Evolutionary conservation across 2,797 vertebrate genomes (phyloP), one percentile per base, ranked within the genome.

Genomic region (Dipus sagitta): DNA sequence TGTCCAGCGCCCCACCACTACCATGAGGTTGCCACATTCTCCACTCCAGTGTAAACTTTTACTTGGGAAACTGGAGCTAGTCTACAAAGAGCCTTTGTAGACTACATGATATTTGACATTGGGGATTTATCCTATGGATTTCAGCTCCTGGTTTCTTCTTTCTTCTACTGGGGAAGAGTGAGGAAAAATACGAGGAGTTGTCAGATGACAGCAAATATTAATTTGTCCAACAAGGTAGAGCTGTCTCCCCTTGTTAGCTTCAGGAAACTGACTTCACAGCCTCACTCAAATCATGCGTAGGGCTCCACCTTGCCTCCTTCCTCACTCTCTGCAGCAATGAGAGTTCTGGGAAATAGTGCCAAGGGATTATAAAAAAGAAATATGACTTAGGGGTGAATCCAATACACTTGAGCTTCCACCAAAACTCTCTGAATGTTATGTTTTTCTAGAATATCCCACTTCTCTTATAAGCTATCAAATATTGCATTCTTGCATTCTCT

Each of bases 281-380:
- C 80, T 83, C 4, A 10, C 20, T 30, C 24, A 1, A 47, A 93
- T 0, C 67, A 65, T 42, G 38, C n/a, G n/a, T n/a, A n/a, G n/a
- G n/a, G n/a, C n/a, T n/a, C 30, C 20, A 4, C 58, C 3, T 38
- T 10, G 28, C 15, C 71, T 72, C 42, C 28, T 26, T 38, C 30
- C 28, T 2, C 26, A 23, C 21, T 54, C 20, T 15, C 47, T 3
- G 26, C 24, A 32, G 2, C 30, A 58, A 9, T 54, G 24, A 88
- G 42, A 76, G 68, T 32, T 52, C 78, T 72, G 30, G 38, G 42
- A 68, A 23, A 20, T 78, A 24, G 18, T 86, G 65, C 58, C 52
- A 42, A 91, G 72, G 47, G 75, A 68, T 30, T 68, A 52, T 47
- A 17, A 11, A 32, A 78, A 78, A 68, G 47, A 42, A 86, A 84